Percentiles rank a stretch among this genome's conserved stretches.
phyloP scores from a whole-genome alignment of 2,797 vertebrate genomes.

The Phyllotis vaccarum region DNA sequence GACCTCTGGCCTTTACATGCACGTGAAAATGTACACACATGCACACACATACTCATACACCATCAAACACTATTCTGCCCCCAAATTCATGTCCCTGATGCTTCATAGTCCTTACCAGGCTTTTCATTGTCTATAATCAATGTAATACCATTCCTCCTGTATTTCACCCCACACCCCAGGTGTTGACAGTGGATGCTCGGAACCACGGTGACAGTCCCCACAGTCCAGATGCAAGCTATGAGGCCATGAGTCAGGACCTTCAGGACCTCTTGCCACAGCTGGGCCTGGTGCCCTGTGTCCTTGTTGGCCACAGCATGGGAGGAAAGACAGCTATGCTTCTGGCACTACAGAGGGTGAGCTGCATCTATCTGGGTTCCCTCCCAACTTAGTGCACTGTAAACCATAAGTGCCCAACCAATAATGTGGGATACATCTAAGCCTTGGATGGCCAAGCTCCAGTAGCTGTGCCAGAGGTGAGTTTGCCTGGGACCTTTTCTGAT shows the following conservation, averaged over 20 bases:
- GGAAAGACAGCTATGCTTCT: conserved; percentile 96
- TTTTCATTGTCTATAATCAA: background rate
- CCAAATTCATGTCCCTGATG: background rate
- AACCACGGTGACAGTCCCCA: conserved; percentile 97
- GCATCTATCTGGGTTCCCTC: fast-evolving
- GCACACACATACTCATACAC: background rate
- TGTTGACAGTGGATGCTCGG: conserved; percentile 96
- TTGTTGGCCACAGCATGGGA: conserved; percentile 98
- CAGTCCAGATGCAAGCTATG: conserved; percentile 92
- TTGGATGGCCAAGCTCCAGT: background rate
- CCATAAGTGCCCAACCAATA: background rate
- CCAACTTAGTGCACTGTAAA: background rate
- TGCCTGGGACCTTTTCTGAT: background rate
- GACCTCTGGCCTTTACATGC: background rate
- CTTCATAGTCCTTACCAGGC: background rate
- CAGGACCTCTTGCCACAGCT: conserved; percentile 92
- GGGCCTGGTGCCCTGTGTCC: conserved; percentile 92
- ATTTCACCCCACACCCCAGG: conserved; percentile 89
- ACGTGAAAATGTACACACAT: background rate
- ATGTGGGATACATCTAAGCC: background rate
- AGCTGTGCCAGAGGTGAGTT: background rate
- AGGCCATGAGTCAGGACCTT: conserved; percentile 93
- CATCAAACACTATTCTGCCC: background rate
- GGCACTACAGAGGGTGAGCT: conserved; percentile 92
- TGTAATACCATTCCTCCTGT: background rate